Base-by-base conservation (phyloP, 2,797 vertebrate species). In the Trachops cirrhosus region DNA sequence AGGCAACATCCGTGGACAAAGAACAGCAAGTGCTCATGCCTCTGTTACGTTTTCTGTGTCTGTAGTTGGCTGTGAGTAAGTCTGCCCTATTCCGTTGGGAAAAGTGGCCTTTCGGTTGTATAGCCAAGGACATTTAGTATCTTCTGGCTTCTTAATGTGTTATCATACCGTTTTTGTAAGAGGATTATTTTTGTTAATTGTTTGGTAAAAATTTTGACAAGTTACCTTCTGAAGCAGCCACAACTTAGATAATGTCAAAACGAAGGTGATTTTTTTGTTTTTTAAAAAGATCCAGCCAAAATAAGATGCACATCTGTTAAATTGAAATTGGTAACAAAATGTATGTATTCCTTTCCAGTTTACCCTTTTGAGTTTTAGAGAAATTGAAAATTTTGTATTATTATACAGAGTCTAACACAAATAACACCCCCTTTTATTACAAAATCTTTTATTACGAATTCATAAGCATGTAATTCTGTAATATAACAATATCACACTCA, bases 121-220 rank as follows among this genome's bases (percentile, higher is more conserved):
- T 97, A 97, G 97, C 96, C 96, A 97, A 97, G 97, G 97, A 97
- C 93, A 95, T 91, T 96, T 96, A 95, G 91, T 96, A 87, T 96
- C 93, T 96, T 92, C 93, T 80, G 83, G 89, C 96, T 97, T 95
- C 73, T 91, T 93, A 95, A 77, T 75, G 89, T 91, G 71, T 89
- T 95, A n/a, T 18, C 96, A 91, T 95, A 96, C 91, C 68, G 83
- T 97, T 97, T 97, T 97, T 32, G 87, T 97, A 97, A 97, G 95
- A 96, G 91, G 83, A 96, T 57, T 93, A 82, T 86, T 94, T 78
- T 86, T 95, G 94, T 94, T 89, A 93, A 97, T 86, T 96, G 73
- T 95, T 91, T 94, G 93, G 93, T 96, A 97, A 97, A 94, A 83
- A 94, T 97, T 97, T 97, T 97, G 44, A 44, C 44, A 44, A 44